Conservation (phyloP, 2,888 invertebrate genomes). For the Eupithecia insigniata region DNA sequence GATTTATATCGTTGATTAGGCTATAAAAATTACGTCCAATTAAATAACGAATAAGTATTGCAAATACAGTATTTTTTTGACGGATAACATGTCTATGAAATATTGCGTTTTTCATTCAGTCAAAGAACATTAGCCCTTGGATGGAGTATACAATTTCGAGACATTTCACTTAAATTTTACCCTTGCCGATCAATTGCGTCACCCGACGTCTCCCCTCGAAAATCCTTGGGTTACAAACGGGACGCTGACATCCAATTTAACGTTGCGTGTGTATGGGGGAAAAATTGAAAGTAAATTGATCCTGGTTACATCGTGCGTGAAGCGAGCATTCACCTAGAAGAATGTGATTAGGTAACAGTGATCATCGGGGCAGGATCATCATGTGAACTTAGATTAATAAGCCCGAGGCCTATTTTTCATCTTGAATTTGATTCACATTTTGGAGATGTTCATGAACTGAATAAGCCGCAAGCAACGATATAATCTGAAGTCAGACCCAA, state of each 20-base stretch:
- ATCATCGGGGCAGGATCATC: slow-evolving; percentile 24
- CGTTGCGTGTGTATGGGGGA: slow-evolving; percentile 45
- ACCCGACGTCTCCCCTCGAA: slow-evolving; percentile 3
- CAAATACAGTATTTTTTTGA: too few species aligned
- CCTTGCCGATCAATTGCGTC: not conserved
- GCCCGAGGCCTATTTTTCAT: not conserved
- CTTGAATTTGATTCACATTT: not conserved
- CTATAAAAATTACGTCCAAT: too few species aligned
- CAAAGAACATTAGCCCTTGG: too few species aligned
- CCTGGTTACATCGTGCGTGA: slow-evolving; percentile 64
- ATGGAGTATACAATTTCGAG: too few species aligned
- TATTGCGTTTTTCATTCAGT: too few species aligned
- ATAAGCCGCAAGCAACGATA: too few species aligned
- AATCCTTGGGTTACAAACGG: slow-evolving; percentile 1
- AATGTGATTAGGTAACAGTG: slow-evolving; percentile 60
- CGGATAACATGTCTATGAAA: too few species aligned
- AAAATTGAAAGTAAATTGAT: slow-evolving; percentile 82
- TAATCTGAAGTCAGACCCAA: too few species aligned
- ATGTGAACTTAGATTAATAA: not conserved
- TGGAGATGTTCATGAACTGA: too few species aligned
- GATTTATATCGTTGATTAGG: too few species aligned
- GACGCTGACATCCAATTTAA: slow-evolving; percentile 71
- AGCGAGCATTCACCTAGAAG: slow-evolving; percentile 71
- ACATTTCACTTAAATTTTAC: not conserved
- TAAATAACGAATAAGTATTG: too few species aligned